Conservation (phyloP, 2,797 vertebrate species). For the Gouania willdenowi region DNA sequence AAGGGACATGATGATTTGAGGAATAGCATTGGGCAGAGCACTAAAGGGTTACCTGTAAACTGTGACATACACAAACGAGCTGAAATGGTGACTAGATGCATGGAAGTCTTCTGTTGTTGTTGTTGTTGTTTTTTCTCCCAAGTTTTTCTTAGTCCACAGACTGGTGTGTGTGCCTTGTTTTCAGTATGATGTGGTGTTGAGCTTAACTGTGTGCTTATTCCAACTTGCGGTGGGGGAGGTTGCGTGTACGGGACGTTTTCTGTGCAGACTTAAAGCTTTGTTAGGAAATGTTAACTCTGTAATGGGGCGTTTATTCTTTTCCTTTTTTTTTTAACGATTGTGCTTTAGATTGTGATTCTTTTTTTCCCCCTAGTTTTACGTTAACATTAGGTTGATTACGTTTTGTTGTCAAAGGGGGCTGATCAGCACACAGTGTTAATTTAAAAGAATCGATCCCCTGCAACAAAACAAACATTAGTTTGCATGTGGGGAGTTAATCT, state of each 20-base stretch:
- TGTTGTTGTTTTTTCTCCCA: constrained; percentile 21
- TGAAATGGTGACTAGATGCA: constrained; percentile 99
- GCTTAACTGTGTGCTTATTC: constrained; percentile 98
- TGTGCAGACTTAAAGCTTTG: constrained; percentile 73
- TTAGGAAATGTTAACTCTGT: constrained; percentile 69
- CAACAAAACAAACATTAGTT: constrained; percentile 74
- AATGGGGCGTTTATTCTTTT: constrained; percentile 63
- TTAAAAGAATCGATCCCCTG: constrained; percentile 54
- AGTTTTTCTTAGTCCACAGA: constrained; percentile 87
- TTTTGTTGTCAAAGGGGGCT: constrained; percentile 71
- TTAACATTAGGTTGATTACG: constrained; percentile 65
- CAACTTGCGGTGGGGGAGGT: constrained; percentile 79
- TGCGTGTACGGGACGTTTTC: constrained; percentile 41
- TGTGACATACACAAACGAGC: constrained; percentile 92
- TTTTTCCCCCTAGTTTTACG: constrained; percentile 25
- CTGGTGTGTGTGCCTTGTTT: constrained; percentile 90
- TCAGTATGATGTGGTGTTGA: constrained; percentile 97
- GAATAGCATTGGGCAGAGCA: constrained; percentile 93
- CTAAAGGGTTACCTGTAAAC: constrained; percentile 92
- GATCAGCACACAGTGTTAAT: constrained; percentile 44
- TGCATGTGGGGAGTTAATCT: constrained; percentile 71
- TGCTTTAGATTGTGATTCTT: constrained; percentile 76
- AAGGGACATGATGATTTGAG: constrained; percentile 94
- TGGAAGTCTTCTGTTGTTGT: constrained; percentile 81
- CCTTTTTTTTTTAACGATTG: constrained; percentile 74